Evolutionary conservation across 2,113 vertebrate species (phyloP).

Genomic region (western clawed frog (Xenopus tropicalis)): DNA sequence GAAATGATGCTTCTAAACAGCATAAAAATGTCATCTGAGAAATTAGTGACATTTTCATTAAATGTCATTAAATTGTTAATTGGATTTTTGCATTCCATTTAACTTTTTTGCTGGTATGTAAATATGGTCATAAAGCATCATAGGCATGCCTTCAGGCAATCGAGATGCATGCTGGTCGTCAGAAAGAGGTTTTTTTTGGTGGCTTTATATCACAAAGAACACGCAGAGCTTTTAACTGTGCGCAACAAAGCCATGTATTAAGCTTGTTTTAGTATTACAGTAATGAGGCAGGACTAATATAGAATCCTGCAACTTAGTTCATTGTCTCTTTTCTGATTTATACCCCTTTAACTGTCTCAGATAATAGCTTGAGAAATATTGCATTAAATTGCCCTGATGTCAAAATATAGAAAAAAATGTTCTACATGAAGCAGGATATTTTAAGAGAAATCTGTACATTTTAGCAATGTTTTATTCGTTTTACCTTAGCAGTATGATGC

Average conservation of each 20-base stretch:
- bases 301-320: slow-evolving; percentile 25
- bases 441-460: too few relatives aligned
- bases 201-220: slow-evolving; percentile 10
- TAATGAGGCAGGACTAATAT: slow-evolving; percentile 5
- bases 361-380: neutral
- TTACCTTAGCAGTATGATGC: too few relatives aligned
- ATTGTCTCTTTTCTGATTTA: slow-evolving; percentile 11
- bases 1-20: slow-evolving; percentile 15
- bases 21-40: slow-evolving; percentile 35
- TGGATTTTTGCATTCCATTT: slow-evolving; percentile 36
- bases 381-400: too few relatives aligned
- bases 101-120: slow-evolving; percentile 24
- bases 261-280: slow-evolving; percentile 29
- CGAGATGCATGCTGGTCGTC: slow-evolving; percentile 25
- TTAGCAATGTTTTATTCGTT: too few relatives aligned
- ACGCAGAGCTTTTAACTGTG: slow-evolving; percentile 19
- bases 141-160: slow-evolving; percentile 33
- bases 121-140: slow-evolving; percentile 32
- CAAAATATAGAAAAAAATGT: too few relatives aligned
- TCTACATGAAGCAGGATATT: too few relatives aligned
- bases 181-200: slow-evolving; percentile 20
- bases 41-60: slow-evolving; percentile 37
- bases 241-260: slow-evolving; percentile 23
- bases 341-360: neutral
- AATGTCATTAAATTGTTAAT: slow-evolving; percentile 41